These are phyloP conservation scores for Gracilinanus agilis DNA, from an alignment of 2,113 vertebrate genomes.

Conservation along the genomic window DNA sequence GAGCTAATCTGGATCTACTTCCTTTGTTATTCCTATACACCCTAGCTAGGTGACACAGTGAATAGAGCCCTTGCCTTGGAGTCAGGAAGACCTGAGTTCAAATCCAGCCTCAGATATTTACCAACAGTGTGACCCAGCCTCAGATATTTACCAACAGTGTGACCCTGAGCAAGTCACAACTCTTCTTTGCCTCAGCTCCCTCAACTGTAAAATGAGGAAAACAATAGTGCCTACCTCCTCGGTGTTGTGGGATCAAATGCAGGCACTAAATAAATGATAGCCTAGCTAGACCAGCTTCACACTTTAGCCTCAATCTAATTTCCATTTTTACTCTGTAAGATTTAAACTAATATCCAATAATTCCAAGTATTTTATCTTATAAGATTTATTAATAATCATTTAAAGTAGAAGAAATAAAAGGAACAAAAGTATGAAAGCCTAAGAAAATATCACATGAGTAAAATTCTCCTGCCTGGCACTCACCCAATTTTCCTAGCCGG, in stretches of 20 bases:
- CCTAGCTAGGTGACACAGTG: neutral
- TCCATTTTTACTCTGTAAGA: neutral
- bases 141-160: neutral
- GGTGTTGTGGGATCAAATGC: neutral
- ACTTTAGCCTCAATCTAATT: neutral
- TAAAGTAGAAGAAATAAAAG: too few relatives aligned
- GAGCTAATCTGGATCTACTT: neutral
- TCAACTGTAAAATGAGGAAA: neutral
- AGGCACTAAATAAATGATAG: neutral
- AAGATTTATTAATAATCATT: too few relatives aligned
- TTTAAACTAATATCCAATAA: too few relatives aligned
- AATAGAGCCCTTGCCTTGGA: neutral
- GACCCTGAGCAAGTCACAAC: neutral
- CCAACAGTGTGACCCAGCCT: neutral
- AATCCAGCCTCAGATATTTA: neutral
- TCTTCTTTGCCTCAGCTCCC: neutral
- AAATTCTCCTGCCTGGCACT: too few relatives aligned
- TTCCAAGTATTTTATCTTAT: too few relatives aligned
- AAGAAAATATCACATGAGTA: too few relatives aligned
- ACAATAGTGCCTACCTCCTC: neutral
- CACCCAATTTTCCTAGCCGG: too few relatives aligned
- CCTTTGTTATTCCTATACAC: neutral
- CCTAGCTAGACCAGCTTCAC: neutral
- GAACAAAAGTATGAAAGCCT: too few relatives aligned
- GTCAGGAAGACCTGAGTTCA: neutral